phyloP scores from a whole-genome alignment of 23 tunicate species.

The Ascidia mentula region DNA sequence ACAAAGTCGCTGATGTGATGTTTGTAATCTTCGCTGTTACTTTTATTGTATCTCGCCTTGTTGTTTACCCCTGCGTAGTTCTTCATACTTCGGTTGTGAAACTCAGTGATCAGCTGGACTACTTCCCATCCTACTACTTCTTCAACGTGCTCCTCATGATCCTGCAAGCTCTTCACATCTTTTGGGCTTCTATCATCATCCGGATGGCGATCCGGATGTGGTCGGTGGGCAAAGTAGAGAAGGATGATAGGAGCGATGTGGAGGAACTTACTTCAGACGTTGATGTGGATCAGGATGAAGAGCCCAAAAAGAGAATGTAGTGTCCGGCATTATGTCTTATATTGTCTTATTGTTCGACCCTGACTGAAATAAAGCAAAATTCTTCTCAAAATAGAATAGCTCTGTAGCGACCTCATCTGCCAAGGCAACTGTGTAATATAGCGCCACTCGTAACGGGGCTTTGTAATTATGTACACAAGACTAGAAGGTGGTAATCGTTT shows the following conservation, averaged over 20 bases:
- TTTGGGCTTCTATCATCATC: conserved; percentile 80
- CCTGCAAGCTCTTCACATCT: conserved; percentile 72
- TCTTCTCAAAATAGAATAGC: no score
- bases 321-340: no score
- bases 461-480: no score
- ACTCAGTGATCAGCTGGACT: conserved; percentile 38
- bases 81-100: conserved; percentile 81
- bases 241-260: conserved; percentile 81
- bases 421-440: no score
- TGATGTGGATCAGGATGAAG: conserved; percentile 2
- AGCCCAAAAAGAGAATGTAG: no score
- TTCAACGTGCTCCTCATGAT: conserved; percentile 77
- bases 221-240: conserved; percentile 39
- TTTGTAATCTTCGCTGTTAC: conserved; percentile 74
- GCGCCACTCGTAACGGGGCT: no score
- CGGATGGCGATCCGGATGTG: conserved; percentile 78
- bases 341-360: no score
- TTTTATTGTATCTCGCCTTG: conserved; percentile 70
- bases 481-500: no score
- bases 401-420: no score
- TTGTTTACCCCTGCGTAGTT: conserved; percentile 61
- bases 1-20: conserved; percentile 48
- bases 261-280: conserved; percentile 24
- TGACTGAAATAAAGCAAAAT: no score
- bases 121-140: conserved; percentile 60